These are phyloP conservation scores for Myzus persicae DNA, from an alignment of 1,140 invertebrate species.

Conservation along the genomic window DNA sequence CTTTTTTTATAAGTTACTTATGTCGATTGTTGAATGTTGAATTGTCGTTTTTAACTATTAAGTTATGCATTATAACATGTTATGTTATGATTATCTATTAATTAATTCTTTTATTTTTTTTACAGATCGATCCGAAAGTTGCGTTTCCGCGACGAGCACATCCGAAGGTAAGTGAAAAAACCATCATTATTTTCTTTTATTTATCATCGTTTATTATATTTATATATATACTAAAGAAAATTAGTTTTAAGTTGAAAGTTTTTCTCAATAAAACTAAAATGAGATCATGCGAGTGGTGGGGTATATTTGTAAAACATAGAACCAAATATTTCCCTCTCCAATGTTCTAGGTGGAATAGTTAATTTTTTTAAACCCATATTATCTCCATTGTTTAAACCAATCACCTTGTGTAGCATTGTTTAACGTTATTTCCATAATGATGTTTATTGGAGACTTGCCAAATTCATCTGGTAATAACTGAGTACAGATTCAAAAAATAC, in stretches of 20 bases:
- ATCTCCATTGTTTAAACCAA: neutral
- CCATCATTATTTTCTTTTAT: neutral
- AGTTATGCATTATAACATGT: neutral
- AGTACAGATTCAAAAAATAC: neutral
- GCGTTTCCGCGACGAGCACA: conserved; percentile 98
- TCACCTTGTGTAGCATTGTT: neutral
- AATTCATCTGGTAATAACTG: neutral
- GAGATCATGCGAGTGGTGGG: neutral
- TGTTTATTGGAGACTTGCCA: neutral
- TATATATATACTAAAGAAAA: no score
- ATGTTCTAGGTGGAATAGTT: neutral
- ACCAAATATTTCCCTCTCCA: neutral
- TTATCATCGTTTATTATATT: neutral
- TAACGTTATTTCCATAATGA: neutral
- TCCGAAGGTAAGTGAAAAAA: conserved; percentile 80
- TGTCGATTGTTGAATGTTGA: neutral
- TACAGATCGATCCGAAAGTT: conserved; percentile 99
- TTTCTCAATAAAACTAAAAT: neutral
- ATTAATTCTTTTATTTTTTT: conserved; percentile 15
- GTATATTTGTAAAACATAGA: no score
- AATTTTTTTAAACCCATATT: neutral
- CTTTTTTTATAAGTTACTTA: neutral
- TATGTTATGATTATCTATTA: neutral
- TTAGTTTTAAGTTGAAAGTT: neutral
- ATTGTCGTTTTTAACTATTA: neutral